Percentiles rank a stretch among this genome's conserved stretches.
phyloP scores from a whole-genome alignment of 1,140 invertebrate species.

The Paracyclopina nana region DNA sequence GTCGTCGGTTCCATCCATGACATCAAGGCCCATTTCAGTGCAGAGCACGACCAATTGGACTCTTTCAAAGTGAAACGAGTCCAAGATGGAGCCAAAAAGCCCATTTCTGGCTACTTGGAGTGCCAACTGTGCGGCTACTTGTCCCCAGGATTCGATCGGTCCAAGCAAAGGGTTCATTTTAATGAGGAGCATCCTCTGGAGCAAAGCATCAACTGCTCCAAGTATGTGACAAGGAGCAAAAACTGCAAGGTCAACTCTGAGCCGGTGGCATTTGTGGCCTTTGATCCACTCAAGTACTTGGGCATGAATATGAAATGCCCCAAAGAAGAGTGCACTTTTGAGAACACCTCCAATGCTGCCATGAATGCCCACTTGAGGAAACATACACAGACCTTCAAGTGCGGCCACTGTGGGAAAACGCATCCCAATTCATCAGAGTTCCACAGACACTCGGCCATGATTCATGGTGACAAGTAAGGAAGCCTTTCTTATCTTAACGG shows the following conservation, averaged over 20 bases:
- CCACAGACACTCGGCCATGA: conserved; percentile 9
- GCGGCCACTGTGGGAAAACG: conserved; percentile 16
- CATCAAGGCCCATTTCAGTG: conserved; percentile 2
- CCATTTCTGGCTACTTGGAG: conserved; percentile 9
- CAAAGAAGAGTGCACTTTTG: background rate
- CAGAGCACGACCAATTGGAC: background rate
- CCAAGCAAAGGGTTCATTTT: conserved; percentile 14
- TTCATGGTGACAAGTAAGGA: conserved; percentile 16
- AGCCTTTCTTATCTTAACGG: background rate
- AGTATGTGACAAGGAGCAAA: background rate
- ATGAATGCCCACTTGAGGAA: conserved; percentile 9
- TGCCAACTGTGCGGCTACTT: conserved; percentile 14
- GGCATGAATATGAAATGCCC: conserved; percentile 4
- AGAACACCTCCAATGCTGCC: background rate
- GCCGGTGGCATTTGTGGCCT: background rate
- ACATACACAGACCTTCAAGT: conserved; percentile 14
- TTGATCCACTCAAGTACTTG: conserved; percentile 2
- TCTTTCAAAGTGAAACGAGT: background rate
- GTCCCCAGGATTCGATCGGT: conserved; percentile 8
- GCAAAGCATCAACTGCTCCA: background rate
- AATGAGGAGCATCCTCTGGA: conserved; percentile 14
- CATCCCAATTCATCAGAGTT: conserved; percentile 5
- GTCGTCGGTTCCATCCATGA: background rate
- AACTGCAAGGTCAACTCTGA: background rate
- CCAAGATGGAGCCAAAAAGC: background rate